A percentile compares a stretch with the other conserved stretches of the same genome.
Conservation (phyloP, 2,113 vertebrate genomes). For the Tinamus guttatus region DNA sequence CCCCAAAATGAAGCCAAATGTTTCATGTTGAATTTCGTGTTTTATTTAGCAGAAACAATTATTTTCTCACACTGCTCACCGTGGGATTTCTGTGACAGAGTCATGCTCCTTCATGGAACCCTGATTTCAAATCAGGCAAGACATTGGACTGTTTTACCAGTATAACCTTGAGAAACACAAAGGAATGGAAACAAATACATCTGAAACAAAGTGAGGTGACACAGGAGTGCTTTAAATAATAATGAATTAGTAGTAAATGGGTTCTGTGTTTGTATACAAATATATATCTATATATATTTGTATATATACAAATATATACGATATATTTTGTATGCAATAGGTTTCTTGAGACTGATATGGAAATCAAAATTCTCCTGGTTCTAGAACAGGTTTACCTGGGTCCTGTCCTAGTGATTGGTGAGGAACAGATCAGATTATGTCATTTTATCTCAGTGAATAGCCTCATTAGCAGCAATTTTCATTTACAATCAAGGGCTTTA, state of each 20-base stretch:
- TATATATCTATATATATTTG: too few relatives aligned
- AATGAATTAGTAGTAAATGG: background rate
- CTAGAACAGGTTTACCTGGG: background rate
- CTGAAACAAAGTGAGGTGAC: background rate
- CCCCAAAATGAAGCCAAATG: background rate
- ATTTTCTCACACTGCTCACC: background rate
- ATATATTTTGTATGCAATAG: background rate
- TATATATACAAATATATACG: too few relatives aligned
- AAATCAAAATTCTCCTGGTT: background rate
- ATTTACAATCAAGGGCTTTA: background rate
- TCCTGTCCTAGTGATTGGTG: background rate
- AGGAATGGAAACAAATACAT: background rate
- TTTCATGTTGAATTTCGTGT: background rate
- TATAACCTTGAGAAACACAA: background rate
- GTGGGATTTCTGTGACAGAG: background rate
- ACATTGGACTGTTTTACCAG: background rate
- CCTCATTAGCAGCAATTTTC: background rate
- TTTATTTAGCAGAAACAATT: background rate
- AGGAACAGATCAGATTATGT: background rate
- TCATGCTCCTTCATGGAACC: background rate
- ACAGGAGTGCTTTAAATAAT: background rate
- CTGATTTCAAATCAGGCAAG: background rate
- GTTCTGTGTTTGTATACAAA: background rate
- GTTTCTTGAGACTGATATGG: background rate
- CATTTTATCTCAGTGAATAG: background rate